A percentile compares a stretch with the other conserved stretches of the same genome.
phyloP scores from a whole-genome alignment of 1,140 invertebrate genomes.

The Diachasmimorpha longicaudata region DNA sequence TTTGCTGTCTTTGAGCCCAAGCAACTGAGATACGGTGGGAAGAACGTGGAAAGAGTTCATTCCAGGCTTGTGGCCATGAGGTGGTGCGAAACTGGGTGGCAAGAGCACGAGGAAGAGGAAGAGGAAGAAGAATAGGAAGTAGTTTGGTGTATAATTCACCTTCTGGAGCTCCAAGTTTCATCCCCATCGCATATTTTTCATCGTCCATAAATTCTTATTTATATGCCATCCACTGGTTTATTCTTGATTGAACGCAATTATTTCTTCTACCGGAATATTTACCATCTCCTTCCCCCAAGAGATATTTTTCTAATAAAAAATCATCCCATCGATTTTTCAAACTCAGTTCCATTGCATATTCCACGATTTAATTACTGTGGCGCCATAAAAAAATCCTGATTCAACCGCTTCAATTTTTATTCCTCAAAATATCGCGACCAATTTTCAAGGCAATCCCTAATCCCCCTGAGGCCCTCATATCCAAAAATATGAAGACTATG shows the following conservation, averaged over 20 bases:
- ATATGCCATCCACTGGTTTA: constrained; percentile 57
- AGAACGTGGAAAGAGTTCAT: constrained; percentile 14
- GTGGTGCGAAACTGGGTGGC: not conserved
- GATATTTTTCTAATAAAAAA: no score
- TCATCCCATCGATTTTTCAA: no score
- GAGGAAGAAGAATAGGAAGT: not conserved
- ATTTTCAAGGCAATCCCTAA: no score
- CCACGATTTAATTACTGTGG: no score
- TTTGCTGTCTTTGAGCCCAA: constrained; percentile 10
- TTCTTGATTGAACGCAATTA: constrained; percentile 44
- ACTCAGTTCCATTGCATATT: no score
- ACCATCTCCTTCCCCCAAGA: no score
- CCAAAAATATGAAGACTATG: not conserved
- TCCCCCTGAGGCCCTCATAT: no score
- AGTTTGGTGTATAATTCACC: constrained; percentile 4
- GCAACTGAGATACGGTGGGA: constrained; percentile 15
- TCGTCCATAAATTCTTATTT: constrained; percentile 62
- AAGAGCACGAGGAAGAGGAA: not conserved
- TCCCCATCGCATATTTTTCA: constrained; percentile 51
- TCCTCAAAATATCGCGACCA: no score
- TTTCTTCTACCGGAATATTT: not conserved
- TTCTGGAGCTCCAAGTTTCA: constrained; percentile 39
- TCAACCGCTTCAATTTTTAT: no score
- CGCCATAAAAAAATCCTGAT: no score
- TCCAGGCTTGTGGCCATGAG: not conserved